Conservation (phyloP, 35 echinoderm and acorn worm species). For the Heliocidaris tuberculata region DNA sequence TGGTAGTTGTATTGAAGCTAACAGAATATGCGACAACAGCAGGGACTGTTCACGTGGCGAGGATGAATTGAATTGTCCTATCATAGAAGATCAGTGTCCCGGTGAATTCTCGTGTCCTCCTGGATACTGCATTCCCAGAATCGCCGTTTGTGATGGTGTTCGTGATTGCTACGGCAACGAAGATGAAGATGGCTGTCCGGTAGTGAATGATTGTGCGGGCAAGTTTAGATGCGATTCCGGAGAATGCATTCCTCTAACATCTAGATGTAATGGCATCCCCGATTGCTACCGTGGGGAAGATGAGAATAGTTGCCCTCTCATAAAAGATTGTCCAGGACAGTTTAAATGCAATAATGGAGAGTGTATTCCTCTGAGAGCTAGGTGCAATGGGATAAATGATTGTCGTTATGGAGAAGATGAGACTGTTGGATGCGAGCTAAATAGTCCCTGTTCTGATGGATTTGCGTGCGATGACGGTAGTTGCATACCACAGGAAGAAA, state of each 20-base stretch:
- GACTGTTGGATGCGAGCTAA: neutral
- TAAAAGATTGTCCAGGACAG: conserved; percentile 22
- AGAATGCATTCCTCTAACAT: conserved; percentile 21
- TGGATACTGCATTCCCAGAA: conserved; percentile 40
- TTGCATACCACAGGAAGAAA: neutral
- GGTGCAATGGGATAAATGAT: neutral
- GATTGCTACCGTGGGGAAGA: conserved; percentile 58
- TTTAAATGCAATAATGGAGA: conserved; percentile 45
- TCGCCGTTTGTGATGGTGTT: conserved; percentile 32
- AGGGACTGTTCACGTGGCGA: conserved; percentile 48
- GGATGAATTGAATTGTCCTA: conserved; percentile 51
- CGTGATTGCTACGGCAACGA: conserved; percentile 49
- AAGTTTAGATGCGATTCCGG: conserved; percentile 23
- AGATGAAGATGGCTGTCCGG: conserved; percentile 49
- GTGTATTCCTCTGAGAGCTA: neutral
- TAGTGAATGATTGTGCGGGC: neutral
- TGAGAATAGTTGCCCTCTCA: conserved; percentile 21
- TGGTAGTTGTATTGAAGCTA: conserved; percentile 39
- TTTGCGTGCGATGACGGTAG: conserved; percentile 11
- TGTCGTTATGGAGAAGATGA: conserved; percentile 47
- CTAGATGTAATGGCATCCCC: conserved; percentile 38
- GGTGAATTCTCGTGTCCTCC: neutral
- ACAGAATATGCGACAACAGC: conserved; percentile 41
- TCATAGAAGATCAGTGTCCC: neutral
- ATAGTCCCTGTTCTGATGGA: neutral